Percentiles rank a stretch among this genome's conserved stretches.
These are phyloP conservation scores for Neogale vison DNA, from an alignment of 2,113 vertebrate species.

Conservation along the genomic window DNA sequence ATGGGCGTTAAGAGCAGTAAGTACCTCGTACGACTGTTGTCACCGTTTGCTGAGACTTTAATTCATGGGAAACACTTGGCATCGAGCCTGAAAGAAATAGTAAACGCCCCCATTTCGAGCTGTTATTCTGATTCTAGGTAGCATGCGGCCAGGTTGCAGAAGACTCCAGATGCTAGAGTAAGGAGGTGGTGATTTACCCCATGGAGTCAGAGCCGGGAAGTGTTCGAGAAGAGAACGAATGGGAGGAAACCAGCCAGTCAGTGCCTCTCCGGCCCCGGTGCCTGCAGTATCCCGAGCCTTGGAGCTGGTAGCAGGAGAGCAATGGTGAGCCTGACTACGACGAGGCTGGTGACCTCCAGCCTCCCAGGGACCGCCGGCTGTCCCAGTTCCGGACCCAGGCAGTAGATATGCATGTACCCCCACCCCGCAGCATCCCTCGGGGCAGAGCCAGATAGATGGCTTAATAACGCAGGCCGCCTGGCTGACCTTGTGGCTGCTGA, in stretches of 20 bases:
- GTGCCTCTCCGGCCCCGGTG: neutral
- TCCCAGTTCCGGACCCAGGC: slow-evolving; percentile 24
- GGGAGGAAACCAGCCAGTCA: neutral
- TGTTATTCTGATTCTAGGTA: neutral
- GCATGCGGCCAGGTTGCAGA: neutral
- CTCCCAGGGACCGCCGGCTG: slow-evolving; percentile 47
- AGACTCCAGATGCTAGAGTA: neutral
- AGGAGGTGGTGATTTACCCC: neutral
- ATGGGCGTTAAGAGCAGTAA: neutral
- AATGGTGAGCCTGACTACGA: neutral
- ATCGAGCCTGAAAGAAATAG: neutral
- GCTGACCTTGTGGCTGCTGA: slow-evolving; percentile 14
- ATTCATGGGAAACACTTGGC: neutral
- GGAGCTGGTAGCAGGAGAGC: neutral
- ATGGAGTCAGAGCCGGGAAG: neutral
- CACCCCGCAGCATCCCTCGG: neutral
- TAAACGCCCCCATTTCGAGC: neutral
- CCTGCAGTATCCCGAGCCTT: neutral
- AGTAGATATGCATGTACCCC: neutral
- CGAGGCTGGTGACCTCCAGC: slow-evolving; percentile 6
- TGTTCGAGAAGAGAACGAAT: neutral
- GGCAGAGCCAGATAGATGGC: slow-evolving; percentile 65
- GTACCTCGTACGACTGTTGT: neutral
- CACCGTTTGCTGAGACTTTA: neutral
- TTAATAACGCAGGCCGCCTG: slow-evolving; percentile 65